phyloP scores from a whole-genome alignment of 2,888 invertebrate species.

The Mycalesis mineus region DNA sequence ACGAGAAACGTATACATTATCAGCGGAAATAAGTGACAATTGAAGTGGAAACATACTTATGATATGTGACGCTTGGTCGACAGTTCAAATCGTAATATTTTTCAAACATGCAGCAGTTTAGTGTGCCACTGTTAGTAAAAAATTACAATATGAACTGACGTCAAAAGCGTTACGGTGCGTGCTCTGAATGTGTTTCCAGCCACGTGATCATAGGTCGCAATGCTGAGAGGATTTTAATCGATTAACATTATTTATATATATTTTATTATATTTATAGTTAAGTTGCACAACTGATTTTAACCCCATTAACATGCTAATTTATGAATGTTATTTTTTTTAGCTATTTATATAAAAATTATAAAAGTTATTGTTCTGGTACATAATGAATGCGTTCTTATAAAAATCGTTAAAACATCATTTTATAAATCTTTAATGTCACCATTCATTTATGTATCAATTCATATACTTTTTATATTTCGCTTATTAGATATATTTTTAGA shows the following conservation, averaged over 20 bases:
- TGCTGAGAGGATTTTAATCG: conserved; percentile 64
- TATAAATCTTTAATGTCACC: conserved; percentile 35
- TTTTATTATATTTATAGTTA: conserved; percentile 39
- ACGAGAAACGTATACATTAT: conserved; percentile 23
- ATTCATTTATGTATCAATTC: conserved; percentile 62
- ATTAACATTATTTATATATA: conserved; percentile 61
- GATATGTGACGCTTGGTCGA: neutral
- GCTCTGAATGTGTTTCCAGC: neutral
- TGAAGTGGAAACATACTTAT: neutral
- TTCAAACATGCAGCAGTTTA: neutral
- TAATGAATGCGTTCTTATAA: conserved; percentile 46
- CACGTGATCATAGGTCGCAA: neutral
- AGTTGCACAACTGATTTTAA: conserved; percentile 75
- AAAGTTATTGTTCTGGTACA: conserved; percentile 57
- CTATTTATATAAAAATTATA: conserved; percentile 35
- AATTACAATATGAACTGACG: neutral
- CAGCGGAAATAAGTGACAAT: conserved; percentile 19
- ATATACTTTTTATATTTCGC: conserved; percentile 41
- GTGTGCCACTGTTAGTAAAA: neutral
- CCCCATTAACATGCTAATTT: conserved; percentile 70
- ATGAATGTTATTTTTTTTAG: conserved; percentile 56
- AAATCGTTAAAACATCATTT: neutral
- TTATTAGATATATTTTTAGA: conserved; percentile 35
- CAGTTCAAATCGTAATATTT: neutral
- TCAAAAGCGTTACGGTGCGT: neutral